Base-by-base conservation (phyloP, 2,888 invertebrate genomes). In the Disparrhopalites patrizii region DNA sequence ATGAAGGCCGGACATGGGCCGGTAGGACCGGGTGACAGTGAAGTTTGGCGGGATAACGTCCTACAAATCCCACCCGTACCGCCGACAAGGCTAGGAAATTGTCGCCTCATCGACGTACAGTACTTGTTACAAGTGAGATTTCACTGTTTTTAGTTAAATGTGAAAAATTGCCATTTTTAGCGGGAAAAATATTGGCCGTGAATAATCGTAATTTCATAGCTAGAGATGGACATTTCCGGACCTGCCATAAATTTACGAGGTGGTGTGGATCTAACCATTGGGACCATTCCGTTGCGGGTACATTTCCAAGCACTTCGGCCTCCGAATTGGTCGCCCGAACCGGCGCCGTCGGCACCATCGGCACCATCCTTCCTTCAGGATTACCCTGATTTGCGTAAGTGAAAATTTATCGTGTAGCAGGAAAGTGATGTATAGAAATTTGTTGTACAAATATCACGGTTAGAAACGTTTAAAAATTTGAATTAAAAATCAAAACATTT, bases 121-220 rank as follows among this genome's bases (percentile, higher is more conserved):
- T 90, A 90, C 79, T 85, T 85, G 75, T 78, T 90, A 38, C 85
- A 87, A 81, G 86, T 89, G n/a, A n/a, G n/a, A n/a, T n/a, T n/a
- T n/a, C n/a, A n/a, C n/a, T n/a, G n/a, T n/a, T n/a, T 81, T 86
- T 89, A 77, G 81, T 47, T n/a, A 51, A 68, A 18, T 15, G 8
- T 50, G 20, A 10, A 8, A 13, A 10, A 10, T 15, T 36, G 15
- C 50, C 10, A 13, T 13, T 20, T 50, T 50, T 10, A 10, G 10
- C 8, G 20, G 8, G 10, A 50, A 20, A 23, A 7, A 4, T 40
- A 58, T 23, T 20, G 20, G 13, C 7, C n/a, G 4, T 52, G 27
- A 18, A 28, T 28, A 30, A n/a, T 47, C 30, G 15, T 30, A 51
- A 18, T 55, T 65, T 62, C 72, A 23, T 67, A 86, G 86, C 82